Evolutionary conservation across 2,888 invertebrate species (phyloP).

Genomic region (Cordilura impudica): DNA sequence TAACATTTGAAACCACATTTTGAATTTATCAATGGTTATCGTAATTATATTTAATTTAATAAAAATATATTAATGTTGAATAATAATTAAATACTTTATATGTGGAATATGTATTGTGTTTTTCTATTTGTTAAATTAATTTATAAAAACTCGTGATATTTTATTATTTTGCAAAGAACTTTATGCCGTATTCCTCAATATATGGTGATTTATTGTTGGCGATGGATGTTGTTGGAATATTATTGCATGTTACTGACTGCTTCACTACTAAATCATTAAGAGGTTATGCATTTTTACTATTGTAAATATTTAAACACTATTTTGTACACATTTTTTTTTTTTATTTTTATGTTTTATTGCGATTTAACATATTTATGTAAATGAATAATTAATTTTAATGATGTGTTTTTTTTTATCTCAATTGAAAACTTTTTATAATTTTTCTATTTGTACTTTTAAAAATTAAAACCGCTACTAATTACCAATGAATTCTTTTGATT

Average conservation of each 20-base stretch:
- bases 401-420: background rate
- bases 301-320: background rate
- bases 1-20: slow-evolving; percentile 61
- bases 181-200: background rate
- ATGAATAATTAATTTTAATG: slow-evolving; percentile 29
- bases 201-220: background rate
- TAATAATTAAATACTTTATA: background rate
- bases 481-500: slow-evolving; percentile 16
- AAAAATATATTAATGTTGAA: background rate
- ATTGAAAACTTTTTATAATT: slow-evolving; percentile 2
- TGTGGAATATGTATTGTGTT: background rate
- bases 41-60: slow-evolving; percentile 25
- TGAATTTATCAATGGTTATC: slow-evolving; percentile 27
- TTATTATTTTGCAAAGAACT: background rate
- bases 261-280: background rate
- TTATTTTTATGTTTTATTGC: slow-evolving; percentile 5
- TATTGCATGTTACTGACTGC: background rate
- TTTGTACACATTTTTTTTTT: slow-evolving; percentile 20
- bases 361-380: background rate
- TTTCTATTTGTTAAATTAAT: background rate
- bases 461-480: background rate
- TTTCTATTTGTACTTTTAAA: slow-evolving; percentile 20
- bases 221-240: background rate
- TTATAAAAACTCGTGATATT: background rate
- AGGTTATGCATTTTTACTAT: background rate